A percentile compares a stretch with the other conserved stretches of the same genome.
These are phyloP conservation scores for Arothron firmamentum DNA, from an alignment of 2,113 vertebrate genomes.

Conservation along the genomic window DNA sequence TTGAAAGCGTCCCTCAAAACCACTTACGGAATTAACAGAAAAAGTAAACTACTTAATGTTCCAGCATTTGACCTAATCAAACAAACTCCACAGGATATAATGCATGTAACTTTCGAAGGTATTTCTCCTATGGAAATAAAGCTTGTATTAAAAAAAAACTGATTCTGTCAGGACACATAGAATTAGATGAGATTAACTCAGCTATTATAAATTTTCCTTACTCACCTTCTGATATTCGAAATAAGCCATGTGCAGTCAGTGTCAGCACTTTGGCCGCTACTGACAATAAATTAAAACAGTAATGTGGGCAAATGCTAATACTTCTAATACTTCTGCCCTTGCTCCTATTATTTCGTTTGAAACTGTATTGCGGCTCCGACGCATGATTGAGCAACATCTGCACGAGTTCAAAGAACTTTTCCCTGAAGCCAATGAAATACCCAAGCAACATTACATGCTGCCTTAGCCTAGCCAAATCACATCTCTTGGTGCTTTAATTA, in stretches of 20 bases:
- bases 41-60: constrained; percentile 26
- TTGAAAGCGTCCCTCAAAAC: constrained; percentile 18
- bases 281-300: constrained; percentile 24
- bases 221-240: neutral
- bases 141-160: constrained; percentile 4
- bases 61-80: constrained; percentile 24
- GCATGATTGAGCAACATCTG: constrained; percentile 14
- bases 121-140: constrained; percentile 20
- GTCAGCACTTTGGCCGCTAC: constrained; percentile 16
- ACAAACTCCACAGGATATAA: constrained; percentile 22
- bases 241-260: constrained; percentile 17
- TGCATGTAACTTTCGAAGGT: constrained; percentile 23
- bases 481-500: constrained; percentile 6
- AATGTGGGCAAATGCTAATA: constrained; percentile 16
- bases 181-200: constrained; percentile 8
- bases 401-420: constrained; percentile 1
- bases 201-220: constrained; percentile 11
- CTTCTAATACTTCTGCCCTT: neutral
- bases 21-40: constrained; percentile 29
- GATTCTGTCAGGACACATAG: constrained; percentile 8
- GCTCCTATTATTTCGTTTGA: constrained; percentile 15
- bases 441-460: constrained; percentile 10
- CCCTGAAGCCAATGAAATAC: neutral
- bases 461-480: constrained; percentile 2
- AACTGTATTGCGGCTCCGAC: constrained; percentile 2